Percentiles rank a stretch among this genome's conserved stretches.
phyloP scores from a whole-genome alignment of 2,888 invertebrate genomes.

The Acanthococcus lagerstroemiae region DNA sequence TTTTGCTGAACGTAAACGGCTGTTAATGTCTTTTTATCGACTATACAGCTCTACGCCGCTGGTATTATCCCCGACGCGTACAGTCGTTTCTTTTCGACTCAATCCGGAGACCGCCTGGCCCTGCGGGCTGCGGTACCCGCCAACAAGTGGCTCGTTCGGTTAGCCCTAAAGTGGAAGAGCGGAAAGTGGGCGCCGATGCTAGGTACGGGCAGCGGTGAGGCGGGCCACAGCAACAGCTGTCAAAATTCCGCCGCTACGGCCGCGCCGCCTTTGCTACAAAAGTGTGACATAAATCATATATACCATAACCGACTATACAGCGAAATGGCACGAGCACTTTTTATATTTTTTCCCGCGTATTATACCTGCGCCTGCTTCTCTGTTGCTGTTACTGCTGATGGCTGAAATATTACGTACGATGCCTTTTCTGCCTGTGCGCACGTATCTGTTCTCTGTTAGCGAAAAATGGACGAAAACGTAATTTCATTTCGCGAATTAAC shows the following conservation, averaged over 20 bases:
- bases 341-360: background rate
- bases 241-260: conserved; percentile 2
- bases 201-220: background rate
- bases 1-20: no score
- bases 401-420: no score
- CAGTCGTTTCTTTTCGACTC: background rate
- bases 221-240: conserved; percentile 9
- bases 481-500: no score
- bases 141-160: background rate
- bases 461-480: no score
- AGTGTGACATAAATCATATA: background rate
- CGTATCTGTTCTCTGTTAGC: no score
- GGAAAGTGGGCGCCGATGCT: background rate
- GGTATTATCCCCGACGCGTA: background rate
- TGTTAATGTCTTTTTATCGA: no score
- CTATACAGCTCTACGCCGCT: background rate
- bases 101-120: no score
- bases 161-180: background rate
- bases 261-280: background rate
- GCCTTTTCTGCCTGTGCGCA: no score
- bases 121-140: background rate
- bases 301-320: conserved; percentile 12
- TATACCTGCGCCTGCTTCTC: background rate
- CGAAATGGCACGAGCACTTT: background rate
- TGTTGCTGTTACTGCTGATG: background rate